Base-by-base conservation (phyloP, 2,797 vertebrate species). In the Chaetophractus vellerosus region DNA sequence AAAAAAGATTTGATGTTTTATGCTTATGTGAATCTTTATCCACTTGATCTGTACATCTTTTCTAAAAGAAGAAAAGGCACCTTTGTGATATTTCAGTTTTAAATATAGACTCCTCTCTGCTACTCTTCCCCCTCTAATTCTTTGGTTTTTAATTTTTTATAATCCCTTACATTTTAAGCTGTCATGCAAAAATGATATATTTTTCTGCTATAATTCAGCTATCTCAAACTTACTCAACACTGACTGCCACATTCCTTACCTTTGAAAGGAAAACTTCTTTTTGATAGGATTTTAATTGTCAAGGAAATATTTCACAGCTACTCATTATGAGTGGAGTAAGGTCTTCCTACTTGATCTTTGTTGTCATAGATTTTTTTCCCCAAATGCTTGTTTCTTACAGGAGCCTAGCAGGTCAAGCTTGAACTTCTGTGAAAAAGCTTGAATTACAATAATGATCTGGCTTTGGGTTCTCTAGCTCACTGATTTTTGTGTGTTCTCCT, bases 251-350 rank as follows among this genome's bases (percentile, higher is more conserved):
- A 66, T 66, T 75, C 66, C 55, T 90, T 38, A 33, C 68, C 64
- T 94, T 78, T 12, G 9, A 89, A 74, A 91, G 63, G 64, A 69
- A 81, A 89, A 55, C 38, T 50, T 10, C 33, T 79, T 66, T 92
- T 87, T 68, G 18, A 33, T 91, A 19, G 31, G 89, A 48, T 36
- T 83, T 66, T 92, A 50, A 82, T 85, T 86, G 80, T 87, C 26
- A 83, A 64, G n/a, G 45, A 86, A 90, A 8, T 82, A 28, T 88
- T 90, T 91, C 59, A 55, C 26, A 75, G 15, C 50, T 38, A 15
- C 50, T 61, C 33, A 16, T 78, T 88, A 45, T 57, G 15, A 75
- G 81, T 90, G 21, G n/a, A 91, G 59, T 38, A 36, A 48, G 50
- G 48, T 92, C 66, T 91, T 93, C 33, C 45, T 31, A 52, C 50